Evolutionary conservation across 2,888 invertebrate genomes (phyloP).

Genomic region (Rhyacophila evoluta): DNA sequence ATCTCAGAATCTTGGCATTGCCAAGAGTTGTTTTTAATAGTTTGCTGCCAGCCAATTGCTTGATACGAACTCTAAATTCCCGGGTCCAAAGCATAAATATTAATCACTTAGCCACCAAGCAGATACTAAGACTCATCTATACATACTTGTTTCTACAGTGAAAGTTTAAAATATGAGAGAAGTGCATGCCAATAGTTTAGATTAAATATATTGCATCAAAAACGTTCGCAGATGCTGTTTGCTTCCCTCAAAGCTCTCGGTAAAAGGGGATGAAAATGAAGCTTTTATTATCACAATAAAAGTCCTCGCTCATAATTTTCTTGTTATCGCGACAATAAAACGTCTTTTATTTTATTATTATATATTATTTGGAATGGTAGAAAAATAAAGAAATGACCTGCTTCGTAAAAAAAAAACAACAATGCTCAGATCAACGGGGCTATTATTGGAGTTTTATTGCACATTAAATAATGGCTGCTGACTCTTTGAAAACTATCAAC

Average conservation of each 20-base stretch:
- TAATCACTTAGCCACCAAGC: too few relatives aligned
- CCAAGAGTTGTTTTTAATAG: too few relatives aligned
- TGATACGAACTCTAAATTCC: too few relatives aligned
- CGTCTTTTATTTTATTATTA: not conserved
- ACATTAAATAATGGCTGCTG: not conserved
- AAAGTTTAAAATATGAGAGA: too few relatives aligned
- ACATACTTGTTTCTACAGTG: too few relatives aligned
- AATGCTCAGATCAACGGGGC: not conserved
- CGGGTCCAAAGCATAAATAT: too few relatives aligned
- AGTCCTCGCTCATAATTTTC: not conserved
- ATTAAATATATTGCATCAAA: not conserved
- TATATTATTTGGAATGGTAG: not conserved
- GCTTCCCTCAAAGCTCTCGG: not conserved
- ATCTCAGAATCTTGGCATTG: too few relatives aligned
- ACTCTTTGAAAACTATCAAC: not conserved
- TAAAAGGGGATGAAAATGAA: not conserved
- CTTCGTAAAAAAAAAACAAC: slow-evolving; percentile 9
- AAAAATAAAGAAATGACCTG: not conserved
- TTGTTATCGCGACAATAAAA: not conserved
- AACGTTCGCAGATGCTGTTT: not conserved
- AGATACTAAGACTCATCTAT: too few relatives aligned
- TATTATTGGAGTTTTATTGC: slow-evolving; percentile 6
- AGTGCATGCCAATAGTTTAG: not conserved
- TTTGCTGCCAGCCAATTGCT: too few relatives aligned
- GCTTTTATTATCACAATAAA: not conserved